Conservation (phyloP, 2,113 vertebrate species). For the Puffinus mauretanicus region DNA sequence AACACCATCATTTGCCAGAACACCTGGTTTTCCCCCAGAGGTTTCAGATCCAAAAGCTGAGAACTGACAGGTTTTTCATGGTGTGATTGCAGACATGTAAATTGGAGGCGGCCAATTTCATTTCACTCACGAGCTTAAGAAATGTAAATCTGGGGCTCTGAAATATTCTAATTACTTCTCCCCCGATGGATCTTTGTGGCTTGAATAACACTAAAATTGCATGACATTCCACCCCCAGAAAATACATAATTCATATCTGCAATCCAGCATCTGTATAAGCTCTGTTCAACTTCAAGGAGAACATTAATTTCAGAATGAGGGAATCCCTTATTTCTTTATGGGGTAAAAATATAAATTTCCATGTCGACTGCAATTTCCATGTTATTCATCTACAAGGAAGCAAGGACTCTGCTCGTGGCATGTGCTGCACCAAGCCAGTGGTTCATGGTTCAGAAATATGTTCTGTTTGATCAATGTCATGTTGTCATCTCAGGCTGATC, state of each 20-base stretch:
- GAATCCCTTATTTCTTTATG: slow-evolving; percentile 51
- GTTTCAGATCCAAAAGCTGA: slow-evolving; percentile 29
- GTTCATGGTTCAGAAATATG: background rate
- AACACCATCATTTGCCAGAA: background rate
- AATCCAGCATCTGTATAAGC: slow-evolving; percentile 19
- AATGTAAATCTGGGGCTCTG: slow-evolving; percentile 53
- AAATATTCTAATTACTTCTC: slow-evolving; percentile 55
- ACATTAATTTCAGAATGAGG: slow-evolving; percentile 52
- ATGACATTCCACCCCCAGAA: slow-evolving; percentile 53
- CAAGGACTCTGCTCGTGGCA: background rate
- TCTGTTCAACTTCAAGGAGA: slow-evolving; percentile 17
- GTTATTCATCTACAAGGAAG: background rate
- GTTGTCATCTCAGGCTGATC: background rate
- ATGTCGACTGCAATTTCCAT: background rate
- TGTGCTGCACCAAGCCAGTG: background rate
- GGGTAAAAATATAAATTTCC: slow-evolving; percentile 7
- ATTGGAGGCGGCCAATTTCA: slow-evolving; percentile 32
- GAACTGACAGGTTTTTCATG: slow-evolving; percentile 23
- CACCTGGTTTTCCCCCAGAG: slow-evolving; percentile 2
- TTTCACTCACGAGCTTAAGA: slow-evolving; percentile 39
- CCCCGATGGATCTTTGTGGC: slow-evolving; percentile 14
- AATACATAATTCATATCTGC: slow-evolving; percentile 59
- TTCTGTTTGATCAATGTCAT: background rate
- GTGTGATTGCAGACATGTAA: slow-evolving; percentile 31
- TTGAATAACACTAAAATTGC: slow-evolving; percentile 46